Evolutionary conservation across 2,888 invertebrate species (phyloP), one percentile per base, ranked within the genome.

Genomic region (Amphipoea lucens): DNA sequence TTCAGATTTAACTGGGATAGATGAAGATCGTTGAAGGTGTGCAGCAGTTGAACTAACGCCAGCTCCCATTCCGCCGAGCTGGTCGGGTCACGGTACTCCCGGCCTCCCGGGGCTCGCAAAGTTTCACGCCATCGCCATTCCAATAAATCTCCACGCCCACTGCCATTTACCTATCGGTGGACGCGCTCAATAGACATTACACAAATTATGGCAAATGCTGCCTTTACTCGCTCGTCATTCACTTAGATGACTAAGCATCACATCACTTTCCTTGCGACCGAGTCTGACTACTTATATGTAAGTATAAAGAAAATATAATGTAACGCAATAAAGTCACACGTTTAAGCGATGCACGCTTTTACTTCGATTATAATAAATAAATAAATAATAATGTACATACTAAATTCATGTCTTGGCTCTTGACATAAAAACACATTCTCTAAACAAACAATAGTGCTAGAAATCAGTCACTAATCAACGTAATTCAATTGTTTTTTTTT

Each of bases 191-290:
- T 63, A 54, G 9, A 40, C 54, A 40, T 69, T 20, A 45, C 20
- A 69, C 60, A n/a, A 77, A 54, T 48, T 60, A 48, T 62, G 68
- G 14, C 75, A 14, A 66, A 62, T 63, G 60, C 57, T 48, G 36
- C 23, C 42, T 66, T 73, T 62, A 69, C 62, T 79, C 60, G 70
- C 71, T 72, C 42, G 60, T 67, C 67, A 57, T 66, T 29, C 69
- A 60, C 66, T 78, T 72, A 79, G 62, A 78, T 81, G 80, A 86
- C 74, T 84, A 57, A 78, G 71, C 78, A 67, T 29, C 48, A 78
- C 78, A 71, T 40, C 45, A 69, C 79, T 87, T 82, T 82, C 74
- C 42, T 78, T 51, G 42, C 40, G 51, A 29, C 42, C 45, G n/a
- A 40, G 57, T 74, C 76, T n/a, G 29, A 5, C 40, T 17, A 29